Evolutionary conservation across 2,113 vertebrate species (phyloP).

Genomic region (Numenius arquata): DNA sequence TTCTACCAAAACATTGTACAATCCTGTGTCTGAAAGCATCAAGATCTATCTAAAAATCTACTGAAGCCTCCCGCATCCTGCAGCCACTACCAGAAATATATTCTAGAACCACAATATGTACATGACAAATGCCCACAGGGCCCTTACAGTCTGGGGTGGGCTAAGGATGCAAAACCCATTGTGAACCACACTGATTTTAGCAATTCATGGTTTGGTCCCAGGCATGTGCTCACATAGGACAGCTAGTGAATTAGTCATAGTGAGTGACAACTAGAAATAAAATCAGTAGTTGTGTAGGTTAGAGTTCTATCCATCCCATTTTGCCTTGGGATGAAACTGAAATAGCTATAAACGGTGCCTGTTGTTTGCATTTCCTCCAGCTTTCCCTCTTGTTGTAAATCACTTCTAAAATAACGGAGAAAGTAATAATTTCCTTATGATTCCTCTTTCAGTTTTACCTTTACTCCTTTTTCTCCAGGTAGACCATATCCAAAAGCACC

Average conservation of each 20-base stretch:
- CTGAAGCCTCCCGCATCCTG: not conserved
- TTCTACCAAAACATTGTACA: not conserved
- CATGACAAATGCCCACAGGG: not conserved
- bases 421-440: not conserved
- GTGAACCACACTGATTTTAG: not conserved
- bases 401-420: not conserved
- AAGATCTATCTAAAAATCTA: not conserved
- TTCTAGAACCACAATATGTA: not conserved
- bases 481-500: constrained; percentile 50
- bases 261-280: not conserved
- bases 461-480: constrained; percentile 61
- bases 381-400: not conserved
- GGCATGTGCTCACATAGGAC: not conserved
- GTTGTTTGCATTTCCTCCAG: not conserved
- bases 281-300: not conserved
- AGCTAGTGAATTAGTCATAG: not conserved
- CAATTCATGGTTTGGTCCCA: not conserved
- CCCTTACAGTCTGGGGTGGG: not conserved
- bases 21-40: not conserved
- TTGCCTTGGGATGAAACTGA: not conserved
- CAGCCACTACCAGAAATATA: not conserved
- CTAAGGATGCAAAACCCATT: not conserved
- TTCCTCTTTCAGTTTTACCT: constrained; percentile 48
- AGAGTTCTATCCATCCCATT: not conserved
- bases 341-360: not conserved